Evolutionary conservation across 1,140 invertebrate genomes (phyloP).

Genomic region (Drosophila prosaltans): DNA sequence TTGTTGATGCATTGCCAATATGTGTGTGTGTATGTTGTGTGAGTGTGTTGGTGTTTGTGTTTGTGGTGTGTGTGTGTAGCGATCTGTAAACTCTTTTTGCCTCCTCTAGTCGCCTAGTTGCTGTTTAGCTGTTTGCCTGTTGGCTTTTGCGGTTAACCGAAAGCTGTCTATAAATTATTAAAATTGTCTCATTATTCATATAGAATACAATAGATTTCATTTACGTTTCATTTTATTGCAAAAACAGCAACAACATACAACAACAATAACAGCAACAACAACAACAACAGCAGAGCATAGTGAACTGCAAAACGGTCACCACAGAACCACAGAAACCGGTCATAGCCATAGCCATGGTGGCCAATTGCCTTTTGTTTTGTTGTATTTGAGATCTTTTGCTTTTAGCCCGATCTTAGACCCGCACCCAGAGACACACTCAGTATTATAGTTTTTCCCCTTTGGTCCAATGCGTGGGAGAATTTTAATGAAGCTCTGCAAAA

Average conservation of each 20-base stretch:
- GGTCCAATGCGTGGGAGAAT: constrained; percentile 71
- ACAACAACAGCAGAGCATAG: constrained; percentile 21
- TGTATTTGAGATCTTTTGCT: constrained; percentile 13
- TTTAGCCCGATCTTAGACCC: constrained; percentile 38
- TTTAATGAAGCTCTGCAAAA: constrained; percentile 42
- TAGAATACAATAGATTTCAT: constrained; percentile 81
- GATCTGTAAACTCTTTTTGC: no score
- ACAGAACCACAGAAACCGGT: constrained; percentile 46
- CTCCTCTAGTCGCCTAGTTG: constrained; percentile 22
- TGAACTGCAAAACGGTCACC: constrained; percentile 41
- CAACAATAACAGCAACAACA: constrained; percentile 42
- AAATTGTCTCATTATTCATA: constrained; percentile 83
- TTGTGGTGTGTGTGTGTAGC: no score
- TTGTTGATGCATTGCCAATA: constrained; percentile 39
- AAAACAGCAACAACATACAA: constrained; percentile 43
- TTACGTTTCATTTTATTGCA: constrained; percentile 81
- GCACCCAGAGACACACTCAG: constrained; percentile 28
- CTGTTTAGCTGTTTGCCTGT: constrained; percentile 21
- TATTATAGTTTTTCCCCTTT: constrained; percentile 1
- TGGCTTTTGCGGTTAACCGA: constrained; percentile 71
- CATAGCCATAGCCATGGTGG: constrained; percentile 39
- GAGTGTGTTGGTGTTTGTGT: neutral
- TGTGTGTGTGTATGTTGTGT: constrained; percentile 10
- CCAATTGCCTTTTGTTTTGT: constrained; percentile 62
- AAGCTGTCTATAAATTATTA: constrained; percentile 82